Base-by-base conservation (phyloP, 2,113 vertebrate species). In the Carettochelys insculpta region DNA sequence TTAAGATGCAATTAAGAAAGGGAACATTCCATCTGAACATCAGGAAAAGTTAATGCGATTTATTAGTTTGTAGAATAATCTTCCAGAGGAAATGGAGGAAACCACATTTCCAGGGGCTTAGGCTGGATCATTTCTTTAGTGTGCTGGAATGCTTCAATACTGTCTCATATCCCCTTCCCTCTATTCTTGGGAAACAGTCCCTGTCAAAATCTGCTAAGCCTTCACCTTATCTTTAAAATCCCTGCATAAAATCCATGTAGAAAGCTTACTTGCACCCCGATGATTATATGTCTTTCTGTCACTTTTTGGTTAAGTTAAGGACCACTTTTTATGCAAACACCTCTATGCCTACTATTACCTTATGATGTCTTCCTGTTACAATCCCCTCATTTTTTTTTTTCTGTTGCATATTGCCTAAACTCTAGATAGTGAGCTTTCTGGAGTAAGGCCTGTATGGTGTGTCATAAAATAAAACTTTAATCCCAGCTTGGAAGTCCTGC, bases 1-100 rank as follows among this genome's bases (percentile, higher is more conserved):
- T 92, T 68, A 85, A 82, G n/a, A 3, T 4, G 17, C 3, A 81
- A 58, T 88, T 53, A 86, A 3, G 25, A 20, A 91, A 85, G 93
- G 2, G 10, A 1, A 47, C 0, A 0, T 48, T 83, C 58, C 54
- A 6, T 11, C 38, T 83, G 68, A 85, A 51, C 7, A 68, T 77
- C 2, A 4, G 47, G 54, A 80, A 87, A 93, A 91, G 48, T 41
- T 77, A 80, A 47, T 19, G 85, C 85, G 12, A 71, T 48, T 75
- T 86, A 68, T 1, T 6, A 75, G 16, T 52, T 54, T 13, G 53
- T 9, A 75, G 27, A 90, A 54, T 5, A 34, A 4, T 6, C 78
- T 16, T 8, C 22, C 85, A 47, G 87, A 20, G 27, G 24, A 31
- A 16, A 29, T 47, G n/a, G 48, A 80, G 43, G 3, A 16, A 92